Percentiles rank a stretch among this genome's conserved stretches.
Evolutionary conservation across 2,113 vertebrate species (phyloP).

Genomic region (Plecturocebus donacophilus): DNA sequence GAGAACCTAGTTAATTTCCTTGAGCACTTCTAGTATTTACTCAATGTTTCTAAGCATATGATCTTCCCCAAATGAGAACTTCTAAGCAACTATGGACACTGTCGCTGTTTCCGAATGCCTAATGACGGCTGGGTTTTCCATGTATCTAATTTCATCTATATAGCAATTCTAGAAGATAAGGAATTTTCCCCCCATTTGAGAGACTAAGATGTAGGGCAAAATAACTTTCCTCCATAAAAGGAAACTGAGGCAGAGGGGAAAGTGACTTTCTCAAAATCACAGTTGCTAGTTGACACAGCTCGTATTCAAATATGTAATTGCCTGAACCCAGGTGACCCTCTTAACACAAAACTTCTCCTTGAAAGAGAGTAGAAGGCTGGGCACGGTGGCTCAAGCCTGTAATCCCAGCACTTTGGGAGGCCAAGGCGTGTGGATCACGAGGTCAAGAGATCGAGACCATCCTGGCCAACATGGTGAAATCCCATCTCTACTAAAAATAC

Average conservation of each 20-base stretch:
- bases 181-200: background rate
- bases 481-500: too few species aligned
- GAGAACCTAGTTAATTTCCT: background rate
- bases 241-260: background rate
- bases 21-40: background rate
- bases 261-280: background rate
- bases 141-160: background rate
- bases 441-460: too few species aligned
- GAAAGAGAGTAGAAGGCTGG: background rate
- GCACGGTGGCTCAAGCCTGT: too few species aligned
- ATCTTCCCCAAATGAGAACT: background rate
- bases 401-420: too few species aligned
- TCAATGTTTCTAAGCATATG: background rate
- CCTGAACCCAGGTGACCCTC: background rate
- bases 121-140: background rate
- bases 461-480: too few species aligned
- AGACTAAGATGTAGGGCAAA: background rate
- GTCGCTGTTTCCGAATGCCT: background rate
- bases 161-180: rapidly evolving
- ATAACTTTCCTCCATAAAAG: background rate
- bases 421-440: too few species aligned
- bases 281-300: background rate
- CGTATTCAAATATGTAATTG: background rate
- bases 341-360: background rate
- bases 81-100: background rate